Conservation (phyloP, 2,888 invertebrate genomes). For the Drosophila leonis region DNA sequence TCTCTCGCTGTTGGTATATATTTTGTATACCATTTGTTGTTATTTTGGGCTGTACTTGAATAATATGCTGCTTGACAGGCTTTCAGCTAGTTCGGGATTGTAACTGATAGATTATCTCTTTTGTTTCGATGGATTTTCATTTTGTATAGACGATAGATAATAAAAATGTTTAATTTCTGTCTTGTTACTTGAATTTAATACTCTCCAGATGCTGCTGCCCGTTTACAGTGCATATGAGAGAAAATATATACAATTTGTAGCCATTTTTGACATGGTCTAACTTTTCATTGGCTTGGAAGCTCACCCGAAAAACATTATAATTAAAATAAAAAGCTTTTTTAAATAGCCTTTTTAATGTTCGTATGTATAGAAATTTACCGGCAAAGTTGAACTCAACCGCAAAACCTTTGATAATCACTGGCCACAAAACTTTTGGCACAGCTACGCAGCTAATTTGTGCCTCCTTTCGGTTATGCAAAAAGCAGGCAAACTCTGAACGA, state of each 20-base stretch:
- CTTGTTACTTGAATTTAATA: background rate
- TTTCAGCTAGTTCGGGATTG: slow-evolving; percentile 7
- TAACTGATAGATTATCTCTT: background rate
- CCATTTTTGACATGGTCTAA: background rate
- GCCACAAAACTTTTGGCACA: slow-evolving; percentile 46
- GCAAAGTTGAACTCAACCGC: slow-evolving; percentile 17
- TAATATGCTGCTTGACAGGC: background rate
- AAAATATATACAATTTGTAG: background rate
- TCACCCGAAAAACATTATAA: background rate
- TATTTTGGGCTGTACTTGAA: slow-evolving; percentile 2
- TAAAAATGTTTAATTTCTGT: background rate
- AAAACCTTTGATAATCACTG: slow-evolving; percentile 45
- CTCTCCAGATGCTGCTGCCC: background rate
- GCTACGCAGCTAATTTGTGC: slow-evolving; percentile 33
- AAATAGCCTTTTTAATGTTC: background rate
- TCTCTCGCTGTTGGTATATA: slow-evolving; percentile 16
- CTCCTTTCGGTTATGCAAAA: background rate
- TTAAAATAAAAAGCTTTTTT: background rate
- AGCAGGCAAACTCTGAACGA: slow-evolving; percentile 7
- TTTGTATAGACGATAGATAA: background rate
- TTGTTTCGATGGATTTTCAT: background rate
- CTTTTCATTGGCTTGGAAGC: background rate
- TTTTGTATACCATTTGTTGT: background rate
- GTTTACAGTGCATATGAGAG: background rate
- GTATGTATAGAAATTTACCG: slow-evolving; percentile 2